Percentiles rank a stretch among this genome's conserved stretches.
Conservation (phyloP, 2,888 invertebrate genomes). For the Micropterix aruncella region DNA sequence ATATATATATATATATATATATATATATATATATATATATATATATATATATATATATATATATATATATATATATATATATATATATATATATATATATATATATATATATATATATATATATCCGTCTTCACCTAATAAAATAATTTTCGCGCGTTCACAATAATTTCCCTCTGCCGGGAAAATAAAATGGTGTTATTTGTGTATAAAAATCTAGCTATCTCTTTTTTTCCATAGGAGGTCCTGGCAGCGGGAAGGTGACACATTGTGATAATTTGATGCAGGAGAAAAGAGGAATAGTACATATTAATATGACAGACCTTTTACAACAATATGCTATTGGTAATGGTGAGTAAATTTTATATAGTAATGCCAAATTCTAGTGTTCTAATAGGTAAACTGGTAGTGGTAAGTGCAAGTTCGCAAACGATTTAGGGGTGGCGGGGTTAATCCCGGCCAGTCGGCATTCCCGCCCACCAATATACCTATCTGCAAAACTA, state of each 20-base stretch:
- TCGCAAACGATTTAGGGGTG: no score
- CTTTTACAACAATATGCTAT: slow-evolving; percentile 79
- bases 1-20: not conserved
- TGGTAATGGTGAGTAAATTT: slow-evolving; percentile 60
- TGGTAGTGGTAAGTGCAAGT: no score
- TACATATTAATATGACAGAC: slow-evolving; percentile 87
- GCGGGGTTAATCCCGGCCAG: no score
- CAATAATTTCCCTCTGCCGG: no score
- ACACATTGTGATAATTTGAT: slow-evolving; percentile 89
- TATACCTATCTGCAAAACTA: no score
- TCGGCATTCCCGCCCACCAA: no score
- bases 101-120: no score
- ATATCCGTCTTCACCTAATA: not conserved
- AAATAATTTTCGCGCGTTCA: not conserved
- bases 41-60: not conserved
- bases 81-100: not conserved
- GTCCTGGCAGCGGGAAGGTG: slow-evolving; percentile 95
- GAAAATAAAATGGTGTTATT: not conserved
- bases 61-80: not conserved
- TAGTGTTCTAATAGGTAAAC: no score
- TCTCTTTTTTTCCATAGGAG: slow-evolving; percentile 42
- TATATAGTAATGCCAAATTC: no score
- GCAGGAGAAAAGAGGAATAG: slow-evolving; percentile 72
- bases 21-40: not conserved
- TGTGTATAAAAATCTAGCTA: not conserved